A percentile compares a stretch with the other conserved stretches of the same genome.
Conservation (phyloP, 2,797 vertebrate genomes). For the Columba guinea region DNA sequence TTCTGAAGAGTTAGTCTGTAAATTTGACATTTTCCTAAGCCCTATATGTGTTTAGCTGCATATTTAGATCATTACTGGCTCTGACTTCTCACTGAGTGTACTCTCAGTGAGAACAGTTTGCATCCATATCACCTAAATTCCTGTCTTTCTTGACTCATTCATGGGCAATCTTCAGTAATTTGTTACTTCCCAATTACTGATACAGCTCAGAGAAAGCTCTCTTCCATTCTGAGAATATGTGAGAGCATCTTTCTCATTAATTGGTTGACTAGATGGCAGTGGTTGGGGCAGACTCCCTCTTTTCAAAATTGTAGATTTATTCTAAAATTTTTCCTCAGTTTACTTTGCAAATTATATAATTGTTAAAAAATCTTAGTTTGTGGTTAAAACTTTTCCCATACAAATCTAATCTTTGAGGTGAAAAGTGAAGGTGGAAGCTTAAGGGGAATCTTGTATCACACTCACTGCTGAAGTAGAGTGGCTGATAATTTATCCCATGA, state of each 20-base stretch:
- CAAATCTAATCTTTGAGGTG: not conserved
- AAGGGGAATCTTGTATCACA: not conserved
- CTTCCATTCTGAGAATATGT: not conserved
- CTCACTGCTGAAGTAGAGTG: not conserved
- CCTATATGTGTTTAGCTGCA: not conserved
- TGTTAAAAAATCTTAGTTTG: not conserved
- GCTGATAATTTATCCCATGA: not conserved
- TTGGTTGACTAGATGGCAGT: not conserved
- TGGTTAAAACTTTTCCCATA: not conserved
- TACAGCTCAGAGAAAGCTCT: not conserved
- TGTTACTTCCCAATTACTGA: not conserved
- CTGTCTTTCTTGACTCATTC: not conserved
- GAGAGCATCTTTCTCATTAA: not conserved
- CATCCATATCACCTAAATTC: not conserved
- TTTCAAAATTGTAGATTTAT: not conserved
- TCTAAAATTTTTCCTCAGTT: not conserved
- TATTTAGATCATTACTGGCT: not conserved
- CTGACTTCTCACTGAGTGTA: not conserved
- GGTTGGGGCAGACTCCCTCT: not conserved
- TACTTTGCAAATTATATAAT: not conserved
- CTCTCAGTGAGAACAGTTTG: not conserved
- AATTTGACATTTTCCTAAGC: not conserved
- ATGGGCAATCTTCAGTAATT: not conserved
- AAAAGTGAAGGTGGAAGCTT: not conserved
- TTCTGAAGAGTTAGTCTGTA: not conserved